A percentile compares a stretch with the other conserved stretches of the same genome.
Evolutionary conservation across 2,113 vertebrate genomes (phyloP).

Genomic region (Murina feae): DNA sequence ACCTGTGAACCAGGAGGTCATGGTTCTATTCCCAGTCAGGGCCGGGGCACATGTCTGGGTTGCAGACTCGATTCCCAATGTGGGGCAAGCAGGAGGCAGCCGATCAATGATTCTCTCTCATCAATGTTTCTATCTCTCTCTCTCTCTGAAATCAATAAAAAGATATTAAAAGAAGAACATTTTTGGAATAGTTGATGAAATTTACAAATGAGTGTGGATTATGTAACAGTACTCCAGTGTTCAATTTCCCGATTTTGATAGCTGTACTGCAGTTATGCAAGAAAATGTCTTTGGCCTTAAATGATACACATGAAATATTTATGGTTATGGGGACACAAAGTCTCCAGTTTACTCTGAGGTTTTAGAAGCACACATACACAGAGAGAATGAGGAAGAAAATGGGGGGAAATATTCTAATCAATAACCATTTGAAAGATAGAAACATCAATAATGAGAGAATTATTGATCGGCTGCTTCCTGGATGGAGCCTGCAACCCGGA

Average conservation of each 20-base stretch:
- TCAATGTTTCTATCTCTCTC: background rate
- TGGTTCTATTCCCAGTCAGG: too few relatives aligned
- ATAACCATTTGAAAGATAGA: too few relatives aligned
- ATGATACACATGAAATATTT: constrained; percentile 17
- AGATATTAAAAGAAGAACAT: background rate
- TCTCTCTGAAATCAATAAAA: background rate
- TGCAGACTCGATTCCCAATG: too few relatives aligned
- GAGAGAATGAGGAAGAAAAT: background rate
- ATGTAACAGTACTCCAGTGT: background rate
- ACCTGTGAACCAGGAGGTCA: too few relatives aligned
- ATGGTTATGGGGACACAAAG: background rate
- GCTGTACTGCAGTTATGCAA: background rate
- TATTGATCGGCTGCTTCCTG: too few relatives aligned
- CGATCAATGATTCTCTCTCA: too few relatives aligned
- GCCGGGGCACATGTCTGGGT: too few relatives aligned
- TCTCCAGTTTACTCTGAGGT: background rate
- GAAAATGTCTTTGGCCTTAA: background rate
- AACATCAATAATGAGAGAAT: too few relatives aligned
- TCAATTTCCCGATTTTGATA: background rate
- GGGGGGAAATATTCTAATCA: background rate
- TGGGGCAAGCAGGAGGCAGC: too few relatives aligned
- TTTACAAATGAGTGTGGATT: background rate
- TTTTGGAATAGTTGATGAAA: background rate
- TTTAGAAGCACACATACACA: background rate
- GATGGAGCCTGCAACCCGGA: too few relatives aligned